Conservation (phyloP, 2,797 vertebrate species). For the Taeniopygia guttata region DNA sequence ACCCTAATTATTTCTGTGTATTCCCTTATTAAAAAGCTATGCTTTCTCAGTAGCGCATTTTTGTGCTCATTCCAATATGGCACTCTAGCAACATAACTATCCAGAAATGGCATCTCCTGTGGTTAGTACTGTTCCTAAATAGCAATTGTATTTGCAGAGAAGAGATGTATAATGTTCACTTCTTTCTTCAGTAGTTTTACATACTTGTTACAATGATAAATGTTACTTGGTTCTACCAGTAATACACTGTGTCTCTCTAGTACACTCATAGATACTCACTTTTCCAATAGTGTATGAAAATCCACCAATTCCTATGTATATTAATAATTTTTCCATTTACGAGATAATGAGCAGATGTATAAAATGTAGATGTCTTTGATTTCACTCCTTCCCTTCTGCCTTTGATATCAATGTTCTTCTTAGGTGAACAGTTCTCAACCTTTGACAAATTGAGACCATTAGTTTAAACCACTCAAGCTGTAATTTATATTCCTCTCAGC, state of each 20-base stretch:
- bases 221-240: not conserved
- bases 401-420: not conserved
- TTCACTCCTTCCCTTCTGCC: not conserved
- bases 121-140: not conserved
- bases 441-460: not conserved
- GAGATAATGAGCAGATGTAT: not conserved
- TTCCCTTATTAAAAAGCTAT: not conserved
- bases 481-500: not conserved
- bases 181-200: not conserved
- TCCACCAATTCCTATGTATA: accelerated
- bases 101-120: not conserved
- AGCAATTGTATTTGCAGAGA: not conserved
- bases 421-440: not conserved
- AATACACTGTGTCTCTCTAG: not conserved
- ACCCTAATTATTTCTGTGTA: not conserved
- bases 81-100: not conserved
- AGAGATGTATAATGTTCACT: not conserved
- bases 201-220: not conserved
- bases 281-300: not conserved
- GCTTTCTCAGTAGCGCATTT: not conserved
- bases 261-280: not conserved
- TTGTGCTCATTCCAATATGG: not conserved
- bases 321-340: not conserved
- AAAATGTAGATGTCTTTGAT: not conserved
- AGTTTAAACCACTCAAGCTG: not conserved